Conservation (phyloP, 2,888 invertebrate species). For the Bombylius discolor region DNA sequence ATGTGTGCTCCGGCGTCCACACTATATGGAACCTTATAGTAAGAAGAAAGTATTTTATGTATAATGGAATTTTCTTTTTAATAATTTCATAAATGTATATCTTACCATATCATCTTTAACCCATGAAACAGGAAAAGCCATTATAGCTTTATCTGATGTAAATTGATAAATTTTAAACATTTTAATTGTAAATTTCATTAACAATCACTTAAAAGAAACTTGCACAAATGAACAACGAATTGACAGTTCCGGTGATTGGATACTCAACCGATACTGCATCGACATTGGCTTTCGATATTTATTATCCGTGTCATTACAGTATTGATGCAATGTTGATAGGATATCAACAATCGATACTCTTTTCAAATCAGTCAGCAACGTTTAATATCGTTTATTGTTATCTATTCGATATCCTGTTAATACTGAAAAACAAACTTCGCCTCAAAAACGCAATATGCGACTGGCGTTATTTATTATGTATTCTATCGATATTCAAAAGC, state of each 20-base stretch:
- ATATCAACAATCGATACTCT: neutral
- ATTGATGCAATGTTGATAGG: neutral
- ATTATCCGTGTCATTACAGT: neutral
- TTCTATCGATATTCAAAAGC: neutral
- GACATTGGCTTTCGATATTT: neutral
- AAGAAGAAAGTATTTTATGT: neutral
- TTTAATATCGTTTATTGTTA: neutral
- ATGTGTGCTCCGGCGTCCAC: neutral
- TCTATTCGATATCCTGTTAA: neutral
- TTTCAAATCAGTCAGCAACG: neutral
- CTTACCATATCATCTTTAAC: neutral
- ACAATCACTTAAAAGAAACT: neutral
- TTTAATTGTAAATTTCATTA: neutral
- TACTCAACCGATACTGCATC: neutral
- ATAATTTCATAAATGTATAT: neutral
- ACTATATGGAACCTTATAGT: neutral
- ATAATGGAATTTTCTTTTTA: neutral
- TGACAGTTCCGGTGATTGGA: neutral
- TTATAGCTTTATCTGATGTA: neutral
- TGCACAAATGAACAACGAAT: neutral
- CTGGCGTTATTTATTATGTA: neutral
- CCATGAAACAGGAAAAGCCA: neutral
- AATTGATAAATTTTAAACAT: neutral
- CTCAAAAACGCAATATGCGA: neutral
- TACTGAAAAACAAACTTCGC: too few relatives aligned